Evolutionary conservation across 2,797 vertebrate species (phyloP).

Genomic region (Siniperca obscura): DNA sequence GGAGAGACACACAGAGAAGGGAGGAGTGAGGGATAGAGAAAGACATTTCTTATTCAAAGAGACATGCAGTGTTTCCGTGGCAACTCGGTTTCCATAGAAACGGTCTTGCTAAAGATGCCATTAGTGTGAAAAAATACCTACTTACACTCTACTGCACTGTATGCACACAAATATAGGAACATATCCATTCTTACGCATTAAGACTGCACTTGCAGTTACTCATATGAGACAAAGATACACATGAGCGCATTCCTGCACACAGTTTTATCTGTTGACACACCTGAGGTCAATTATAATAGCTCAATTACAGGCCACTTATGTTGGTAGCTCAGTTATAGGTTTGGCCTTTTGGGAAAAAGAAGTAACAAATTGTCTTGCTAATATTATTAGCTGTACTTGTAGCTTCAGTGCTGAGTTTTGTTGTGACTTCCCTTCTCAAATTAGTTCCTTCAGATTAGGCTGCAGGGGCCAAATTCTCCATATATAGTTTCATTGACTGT

Average conservation of each 20-base stretch:
- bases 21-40: constrained; percentile 73
- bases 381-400: constrained; percentile 46
- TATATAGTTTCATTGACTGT: constrained; percentile 57
- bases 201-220: constrained; percentile 7
- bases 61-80: constrained; percentile 93
- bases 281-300: constrained; percentile 62
- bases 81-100: constrained; percentile 91
- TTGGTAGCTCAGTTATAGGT: constrained; percentile 58
- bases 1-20: constrained; percentile 44
- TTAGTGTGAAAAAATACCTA: constrained; percentile 85
- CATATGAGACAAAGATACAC: background rate
- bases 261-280: constrained; percentile 50
- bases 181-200: constrained; percentile 12
- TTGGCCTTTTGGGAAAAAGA: constrained; percentile 49
- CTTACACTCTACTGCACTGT: constrained; percentile 74
- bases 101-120: constrained; percentile 87
- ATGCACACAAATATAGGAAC: constrained; percentile 71
- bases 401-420: constrained; percentile 36
- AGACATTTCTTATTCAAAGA: constrained; percentile 97
- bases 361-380: constrained; percentile 49
- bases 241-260: background rate
- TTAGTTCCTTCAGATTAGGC: constrained; percentile 48
- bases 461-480: constrained; percentile 48
- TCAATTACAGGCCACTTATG: constrained; percentile 64
- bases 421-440: constrained; percentile 44